A percentile compares a stretch with the other conserved stretches of the same genome.
These are phyloP conservation scores for Percopsis omiscomaycus DNA, from an alignment of 2,797 vertebrate genomes.

Conservation along the genomic window DNA sequence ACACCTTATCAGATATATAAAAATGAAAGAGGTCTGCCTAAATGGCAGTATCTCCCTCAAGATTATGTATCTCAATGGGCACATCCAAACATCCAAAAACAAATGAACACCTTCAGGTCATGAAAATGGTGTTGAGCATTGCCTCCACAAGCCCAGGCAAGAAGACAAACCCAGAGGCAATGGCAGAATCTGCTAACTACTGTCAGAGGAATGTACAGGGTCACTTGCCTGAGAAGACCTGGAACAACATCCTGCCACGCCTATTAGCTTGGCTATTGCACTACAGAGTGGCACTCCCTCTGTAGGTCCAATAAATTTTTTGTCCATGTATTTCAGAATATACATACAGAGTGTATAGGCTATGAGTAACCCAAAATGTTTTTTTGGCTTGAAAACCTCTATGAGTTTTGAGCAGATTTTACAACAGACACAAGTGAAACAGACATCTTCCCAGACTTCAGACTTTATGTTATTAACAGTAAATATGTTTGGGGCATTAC, in stretches of 20 bases:
- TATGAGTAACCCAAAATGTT: background rate
- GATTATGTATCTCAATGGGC: background rate
- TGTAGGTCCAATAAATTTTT: background rate
- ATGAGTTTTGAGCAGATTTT: background rate
- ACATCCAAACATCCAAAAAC: background rate
- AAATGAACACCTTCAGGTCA: slow-evolving; percentile 36
- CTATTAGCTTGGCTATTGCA: slow-evolving; percentile 47
- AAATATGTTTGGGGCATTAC: no score
- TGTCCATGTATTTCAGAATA: background rate
- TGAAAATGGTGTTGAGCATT: slow-evolving; percentile 29
- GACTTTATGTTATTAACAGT: no score
- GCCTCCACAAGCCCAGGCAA: slow-evolving; percentile 53
- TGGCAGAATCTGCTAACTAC: slow-evolving; percentile 15
- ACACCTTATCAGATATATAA: background rate
- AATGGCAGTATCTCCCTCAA: background rate
- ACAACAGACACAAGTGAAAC: background rate
- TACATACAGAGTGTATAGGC: background rate
- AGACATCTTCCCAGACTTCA: no score
- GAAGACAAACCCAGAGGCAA: slow-evolving; percentile 24
- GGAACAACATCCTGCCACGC: slow-evolving; percentile 30
- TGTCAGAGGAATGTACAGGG: slow-evolving; percentile 55
- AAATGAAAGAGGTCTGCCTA: no score
- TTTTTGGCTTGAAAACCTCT: slow-evolving; percentile 3
- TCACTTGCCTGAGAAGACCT: slow-evolving; percentile 25
- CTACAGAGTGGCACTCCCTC: slow-evolving; percentile 16